Conservation (phyloP, 2,888 invertebrate genomes). For the Rotaria socialis region DNA sequence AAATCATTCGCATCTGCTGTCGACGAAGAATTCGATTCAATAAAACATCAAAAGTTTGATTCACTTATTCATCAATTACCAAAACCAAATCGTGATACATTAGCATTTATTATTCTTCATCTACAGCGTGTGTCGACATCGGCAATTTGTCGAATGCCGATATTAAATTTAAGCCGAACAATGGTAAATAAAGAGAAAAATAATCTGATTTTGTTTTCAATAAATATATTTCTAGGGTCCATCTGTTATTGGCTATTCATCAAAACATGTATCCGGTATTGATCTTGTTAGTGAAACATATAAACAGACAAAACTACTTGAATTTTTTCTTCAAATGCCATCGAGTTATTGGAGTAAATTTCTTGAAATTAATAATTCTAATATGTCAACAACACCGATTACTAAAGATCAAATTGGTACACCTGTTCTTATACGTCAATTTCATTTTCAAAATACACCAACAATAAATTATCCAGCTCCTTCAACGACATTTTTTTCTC, state of each 20-base stretch:
- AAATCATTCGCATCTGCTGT: conserved; percentile 34
- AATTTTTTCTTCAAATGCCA: not conserved
- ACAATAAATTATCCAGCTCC: not conserved
- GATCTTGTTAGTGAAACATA: conserved; percentile 41
- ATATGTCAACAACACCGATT: not conserved
- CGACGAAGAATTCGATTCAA: conserved; percentile 36
- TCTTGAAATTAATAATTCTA: not conserved
- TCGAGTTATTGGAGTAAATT: not conserved
- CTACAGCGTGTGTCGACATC: conserved; percentile 41
- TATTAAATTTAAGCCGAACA: conserved; percentile 39
- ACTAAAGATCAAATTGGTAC: not conserved
- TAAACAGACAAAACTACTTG: conserved; percentile 29
- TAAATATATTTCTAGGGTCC: not conserved
- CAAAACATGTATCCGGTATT: conserved; percentile 30
- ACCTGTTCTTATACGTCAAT: not conserved
- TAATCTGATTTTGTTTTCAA: not conserved
- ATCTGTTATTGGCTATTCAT: conserved; percentile 41
- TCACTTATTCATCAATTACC: conserved; percentile 40
- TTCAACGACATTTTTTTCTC: not conserved
- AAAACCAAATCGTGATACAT: conserved; percentile 44
- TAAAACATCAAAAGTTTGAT: conserved; percentile 29
- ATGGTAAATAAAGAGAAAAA: not conserved
- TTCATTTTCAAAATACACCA: not conserved
- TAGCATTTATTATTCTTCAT: conserved; percentile 46
- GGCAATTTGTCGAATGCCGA: conserved; percentile 44